A percentile compares a stretch with the other conserved stretches of the same genome.
Evolutionary conservation across 2,888 invertebrate genomes (phyloP).

Genomic region (Drosophila vallismaia): DNA sequence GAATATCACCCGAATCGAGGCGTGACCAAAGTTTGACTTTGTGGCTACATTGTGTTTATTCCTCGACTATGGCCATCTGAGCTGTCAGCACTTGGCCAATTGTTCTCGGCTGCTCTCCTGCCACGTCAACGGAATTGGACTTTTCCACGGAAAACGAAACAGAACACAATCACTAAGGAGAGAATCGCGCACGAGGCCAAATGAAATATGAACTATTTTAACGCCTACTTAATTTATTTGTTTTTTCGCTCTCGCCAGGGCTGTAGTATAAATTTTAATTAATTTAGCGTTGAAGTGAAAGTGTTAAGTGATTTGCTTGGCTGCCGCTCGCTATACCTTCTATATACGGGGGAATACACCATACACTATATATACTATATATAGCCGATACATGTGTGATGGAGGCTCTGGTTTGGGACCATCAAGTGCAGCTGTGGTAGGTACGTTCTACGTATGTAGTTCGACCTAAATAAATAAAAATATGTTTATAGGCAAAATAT

Average conservation of each 20-base stretch:
- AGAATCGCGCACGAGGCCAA: conserved; percentile 43
- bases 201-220: conserved; percentile 83
- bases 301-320: conserved; percentile 63
- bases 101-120: conserved; percentile 65
- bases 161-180: background rate
- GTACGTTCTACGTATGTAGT: conserved; percentile 64
- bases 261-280: conserved; percentile 75
- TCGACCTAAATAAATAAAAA: conserved; percentile 82
- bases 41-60: conserved; percentile 31
- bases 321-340: conserved; percentile 37
- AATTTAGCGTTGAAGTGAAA: conserved; percentile 79
- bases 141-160: conserved; percentile 65
- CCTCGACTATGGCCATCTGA: background rate
- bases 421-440: conserved; percentile 75
- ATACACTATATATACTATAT: conserved; percentile 24
- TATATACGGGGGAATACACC: background rate
- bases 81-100: conserved; percentile 77
- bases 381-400: conserved; percentile 18
- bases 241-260: conserved; percentile 56
- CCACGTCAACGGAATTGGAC: conserved; percentile 46
- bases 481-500: conserved; percentile 83
- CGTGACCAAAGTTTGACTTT: conserved; percentile 48
- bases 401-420: conserved; percentile 47
- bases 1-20: conserved; percentile 38
- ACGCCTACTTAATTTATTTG: conserved; percentile 83